phyloP scores from a whole-genome alignment of 2,797 vertebrate species.

The Eupleurogrammus muticus region DNA sequence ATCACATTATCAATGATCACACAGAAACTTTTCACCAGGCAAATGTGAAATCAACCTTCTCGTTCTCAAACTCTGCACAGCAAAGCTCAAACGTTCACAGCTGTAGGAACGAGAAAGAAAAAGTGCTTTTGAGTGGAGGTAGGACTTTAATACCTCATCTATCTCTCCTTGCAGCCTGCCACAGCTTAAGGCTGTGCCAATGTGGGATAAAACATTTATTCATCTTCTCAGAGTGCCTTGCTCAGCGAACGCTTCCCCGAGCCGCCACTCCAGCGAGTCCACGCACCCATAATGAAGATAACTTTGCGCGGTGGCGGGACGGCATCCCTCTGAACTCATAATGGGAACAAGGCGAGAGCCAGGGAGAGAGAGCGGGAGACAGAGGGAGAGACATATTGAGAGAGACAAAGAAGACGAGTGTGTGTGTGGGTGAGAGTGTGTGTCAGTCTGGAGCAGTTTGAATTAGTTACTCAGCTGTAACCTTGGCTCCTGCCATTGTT shows the following conservation, averaged over 20 bases:
- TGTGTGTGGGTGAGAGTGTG: slow-evolving; percentile 46
- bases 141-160: slow-evolving; percentile 74
- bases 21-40: too few species aligned
- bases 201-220: slow-evolving; percentile 81
- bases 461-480: slow-evolving; percentile 83
- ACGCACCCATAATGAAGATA: slow-evolving; percentile 78
- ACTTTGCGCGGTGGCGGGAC: slow-evolving; percentile 70
- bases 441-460: slow-evolving; percentile 71
- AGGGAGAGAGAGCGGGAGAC: slow-evolving; percentile 66
- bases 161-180: slow-evolving; percentile 71
- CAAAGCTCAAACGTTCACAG: too few species aligned
- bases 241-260: slow-evolving; percentile 70
- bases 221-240: slow-evolving; percentile 75
- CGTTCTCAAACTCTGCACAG: too few species aligned
- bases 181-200: slow-evolving; percentile 66
- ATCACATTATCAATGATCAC: too few species aligned
- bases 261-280: slow-evolving; percentile 70
- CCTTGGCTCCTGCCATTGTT: slow-evolving; percentile 82
- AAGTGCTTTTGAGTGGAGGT: too few species aligned
- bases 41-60: too few species aligned
- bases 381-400: slow-evolving; percentile 66
- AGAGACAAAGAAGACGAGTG: slow-evolving; percentile 68
- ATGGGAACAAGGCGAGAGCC: slow-evolving; percentile 66
- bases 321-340: slow-evolving; percentile 74
- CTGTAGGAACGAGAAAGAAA: too few species aligned